These are phyloP conservation scores for Cephus spinipes DNA, from an alignment of 2,888 invertebrate genomes.

Conservation along the genomic window DNA sequence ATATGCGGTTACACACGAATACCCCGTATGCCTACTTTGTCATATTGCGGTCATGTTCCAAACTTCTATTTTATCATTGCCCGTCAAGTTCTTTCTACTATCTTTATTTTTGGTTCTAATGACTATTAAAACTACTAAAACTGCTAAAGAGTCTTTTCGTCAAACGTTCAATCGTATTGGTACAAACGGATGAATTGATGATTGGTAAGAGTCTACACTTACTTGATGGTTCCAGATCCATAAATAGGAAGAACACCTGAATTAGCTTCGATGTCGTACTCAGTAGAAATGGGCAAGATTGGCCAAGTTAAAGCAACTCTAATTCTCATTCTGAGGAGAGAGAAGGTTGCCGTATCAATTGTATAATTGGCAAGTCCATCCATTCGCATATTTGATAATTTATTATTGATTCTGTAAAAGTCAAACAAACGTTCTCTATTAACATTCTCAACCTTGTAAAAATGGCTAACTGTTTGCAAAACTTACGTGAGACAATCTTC, in stretches of 20 bases:
- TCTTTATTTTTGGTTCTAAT: too few relatives aligned
- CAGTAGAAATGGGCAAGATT: slow-evolving; percentile 13
- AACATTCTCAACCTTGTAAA: neutral
- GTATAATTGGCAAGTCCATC: slow-evolving; percentile 32
- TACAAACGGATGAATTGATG: neutral
- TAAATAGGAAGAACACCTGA: neutral
- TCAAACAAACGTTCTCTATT: neutral
- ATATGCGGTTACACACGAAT: too few relatives aligned
- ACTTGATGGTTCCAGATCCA: slow-evolving; percentile 38
- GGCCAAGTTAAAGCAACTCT: slow-evolving; percentile 32
- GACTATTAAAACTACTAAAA: too few relatives aligned
- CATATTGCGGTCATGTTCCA: too few relatives aligned
- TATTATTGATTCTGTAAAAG: slow-evolving; percentile 10
- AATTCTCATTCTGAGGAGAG: neutral
- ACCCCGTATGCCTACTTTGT: too few relatives aligned
- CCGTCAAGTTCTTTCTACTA: too few relatives aligned
- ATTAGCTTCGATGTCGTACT: slow-evolving; percentile 25
- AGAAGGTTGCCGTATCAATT: slow-evolving; percentile 26
- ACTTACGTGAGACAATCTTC: neutral
- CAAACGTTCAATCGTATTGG: too few relatives aligned
- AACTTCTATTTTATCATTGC: too few relatives aligned
- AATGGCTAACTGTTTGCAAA: neutral
- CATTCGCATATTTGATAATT: slow-evolving; percentile 20
- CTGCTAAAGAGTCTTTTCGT: too few relatives aligned
- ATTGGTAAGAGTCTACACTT: slow-evolving; percentile 20